These are phyloP conservation scores for Pectinophora gossypiella DNA, from an alignment of 1,140 invertebrate genomes.

Conservation along the genomic window DNA sequence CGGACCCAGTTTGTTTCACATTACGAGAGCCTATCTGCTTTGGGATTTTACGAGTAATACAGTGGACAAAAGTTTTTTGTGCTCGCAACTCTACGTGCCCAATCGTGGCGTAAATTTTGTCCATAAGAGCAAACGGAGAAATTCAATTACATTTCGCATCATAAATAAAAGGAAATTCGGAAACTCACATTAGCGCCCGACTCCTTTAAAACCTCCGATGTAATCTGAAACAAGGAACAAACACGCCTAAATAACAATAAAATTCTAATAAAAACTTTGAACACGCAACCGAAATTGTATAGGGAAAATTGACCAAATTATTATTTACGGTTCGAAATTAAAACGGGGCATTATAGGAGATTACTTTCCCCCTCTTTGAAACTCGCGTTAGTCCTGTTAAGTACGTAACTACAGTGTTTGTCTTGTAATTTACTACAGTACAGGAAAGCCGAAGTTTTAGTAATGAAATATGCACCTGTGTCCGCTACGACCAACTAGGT, in stretches of 20 bases:
- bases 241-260: conserved; percentile 75
- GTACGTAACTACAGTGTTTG: conserved; percentile 20
- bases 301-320: conserved; percentile 71
- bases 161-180: conserved; percentile 57
- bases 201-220: conserved; percentile 68
- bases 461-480: background rate
- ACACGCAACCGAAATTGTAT: conserved; percentile 69
- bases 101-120: background rate
- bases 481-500: background rate
- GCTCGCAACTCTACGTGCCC: conserved; percentile 22
- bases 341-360: conserved; percentile 58
- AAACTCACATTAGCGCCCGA: conserved; percentile 70
- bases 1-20: conserved; percentile 43
- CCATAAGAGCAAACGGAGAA: conserved; percentile 15
- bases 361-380: conserved; percentile 49
- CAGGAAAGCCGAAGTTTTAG: background rate
- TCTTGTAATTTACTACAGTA: background rate
- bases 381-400: conserved; percentile 18
- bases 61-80: conserved; percentile 31
- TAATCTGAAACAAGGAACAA: conserved; percentile 74
- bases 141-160: conserved; percentile 52
- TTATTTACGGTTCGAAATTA: conserved; percentile 72
- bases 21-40: conserved; percentile 41
- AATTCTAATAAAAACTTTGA: conserved; percentile 73
- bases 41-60: conserved; percentile 46